Conservation (phyloP, 2,797 vertebrate species). For the Sus cebifrons region DNA sequence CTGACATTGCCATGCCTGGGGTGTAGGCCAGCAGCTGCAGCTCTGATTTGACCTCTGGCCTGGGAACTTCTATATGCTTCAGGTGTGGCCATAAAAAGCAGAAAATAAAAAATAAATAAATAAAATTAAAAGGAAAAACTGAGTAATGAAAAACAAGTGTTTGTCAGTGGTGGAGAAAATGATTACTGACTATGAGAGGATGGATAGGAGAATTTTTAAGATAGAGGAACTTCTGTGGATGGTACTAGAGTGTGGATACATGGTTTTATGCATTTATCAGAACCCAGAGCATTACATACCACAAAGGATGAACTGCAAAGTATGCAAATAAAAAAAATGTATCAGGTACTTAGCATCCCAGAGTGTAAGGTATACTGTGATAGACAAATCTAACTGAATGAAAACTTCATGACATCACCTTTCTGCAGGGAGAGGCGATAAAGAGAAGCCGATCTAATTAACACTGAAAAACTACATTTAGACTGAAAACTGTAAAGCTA, state of each 20-base stretch:
- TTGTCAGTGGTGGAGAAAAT: neutral
- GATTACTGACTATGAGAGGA: neutral
- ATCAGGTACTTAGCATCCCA: neutral
- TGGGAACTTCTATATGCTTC: no score
- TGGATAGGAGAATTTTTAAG: neutral
- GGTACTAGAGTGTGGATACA: neutral
- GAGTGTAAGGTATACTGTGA: neutral
- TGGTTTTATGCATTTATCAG: neutral
- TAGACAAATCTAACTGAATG: neutral
- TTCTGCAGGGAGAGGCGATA: neutral
- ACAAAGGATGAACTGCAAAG: neutral
- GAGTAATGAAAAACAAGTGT: neutral
- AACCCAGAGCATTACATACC: neutral
- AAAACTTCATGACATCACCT: neutral
- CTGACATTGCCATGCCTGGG: no score
- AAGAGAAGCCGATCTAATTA: neutral
- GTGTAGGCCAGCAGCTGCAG: no score
- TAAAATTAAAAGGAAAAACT: neutral
- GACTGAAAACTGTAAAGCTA: neutral
- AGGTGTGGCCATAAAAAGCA: no score
- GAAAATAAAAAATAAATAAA: no score
- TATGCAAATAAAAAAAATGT: neutral
- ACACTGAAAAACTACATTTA: neutral
- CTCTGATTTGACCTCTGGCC: no score
- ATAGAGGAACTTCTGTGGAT: neutral